Base-by-base conservation (phyloP, 2,888 invertebrate species). In the Cistogaster globosa region DNA sequence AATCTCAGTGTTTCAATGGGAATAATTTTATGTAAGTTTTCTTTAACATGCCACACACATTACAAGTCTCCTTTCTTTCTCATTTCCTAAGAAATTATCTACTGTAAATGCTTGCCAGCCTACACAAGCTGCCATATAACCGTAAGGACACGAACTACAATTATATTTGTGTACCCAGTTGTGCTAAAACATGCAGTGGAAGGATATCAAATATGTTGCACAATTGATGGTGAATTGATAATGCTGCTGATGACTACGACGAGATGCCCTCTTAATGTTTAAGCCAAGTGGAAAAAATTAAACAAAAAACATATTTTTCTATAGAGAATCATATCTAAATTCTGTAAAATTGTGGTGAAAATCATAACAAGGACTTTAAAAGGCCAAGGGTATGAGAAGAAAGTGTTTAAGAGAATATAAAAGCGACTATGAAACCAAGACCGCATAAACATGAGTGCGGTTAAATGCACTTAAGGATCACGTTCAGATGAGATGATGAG, bases 381-480 rank as follows among this genome's bases (percentile, higher is more conserved):
- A 51, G 58, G 51, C 51, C 63, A 67, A 60, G 38, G 60, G 79
- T 65, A 72, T 38, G 51, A 22, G 18, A 22, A 9, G 71, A 16
- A 55, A 6, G 20, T 42, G 42, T 22, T 45, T 48, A 55, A 18
- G 38, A 60, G 57, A 57, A 68, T 48, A 74, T 58, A 57, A 72
- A 81, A 79, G 67, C 65, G 62, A 81, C 55, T 81, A 75, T 81
- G 77, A 84, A 81, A 77, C 81, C 68, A 62, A 72, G 81, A 84
- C 84, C 84, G 63, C 81, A 84, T 74, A 77, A 78, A 84, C 84
- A 84, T 84, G 81, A 77, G 72, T 84, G 81, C 55, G 84, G 84
- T 84, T 84, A 74, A 77, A 81, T 77, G 84, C 81, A 84, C 83
- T 82, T 76, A 86, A 79, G 51, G 38, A 32, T 62, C 57, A 63